phyloP scores from a whole-genome alignment of 2,113 vertebrate genomes.

The Rhipidura dahli region DNA sequence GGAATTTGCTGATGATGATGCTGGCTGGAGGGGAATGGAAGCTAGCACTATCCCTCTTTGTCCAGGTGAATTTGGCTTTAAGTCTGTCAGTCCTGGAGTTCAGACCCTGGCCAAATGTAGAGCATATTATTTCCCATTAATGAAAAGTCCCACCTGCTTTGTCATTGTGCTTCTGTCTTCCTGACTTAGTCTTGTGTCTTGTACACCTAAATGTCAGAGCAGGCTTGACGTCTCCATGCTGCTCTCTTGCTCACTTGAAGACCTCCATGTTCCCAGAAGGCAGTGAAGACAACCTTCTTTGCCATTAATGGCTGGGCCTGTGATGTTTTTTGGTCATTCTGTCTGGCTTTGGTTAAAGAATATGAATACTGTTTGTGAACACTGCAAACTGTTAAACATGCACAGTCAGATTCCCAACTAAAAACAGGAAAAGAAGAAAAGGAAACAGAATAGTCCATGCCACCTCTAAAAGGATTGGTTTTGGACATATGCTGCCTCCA shows the following conservation, averaged over 20 bases:
- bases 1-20: not conserved
- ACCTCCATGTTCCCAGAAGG: accelerated
- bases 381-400: not conserved
- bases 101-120: not conserved
- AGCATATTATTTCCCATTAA: not conserved
- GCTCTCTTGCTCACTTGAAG: not conserved
- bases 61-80: not conserved
- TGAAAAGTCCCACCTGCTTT: not conserved
- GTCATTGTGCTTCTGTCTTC: not conserved
- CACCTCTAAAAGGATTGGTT: not conserved
- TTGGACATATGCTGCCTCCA: not conserved
- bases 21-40: not conserved
- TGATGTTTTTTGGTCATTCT: not conserved
- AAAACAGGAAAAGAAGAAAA: not conserved
- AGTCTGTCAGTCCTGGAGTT: not conserved
- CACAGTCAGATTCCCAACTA: accelerated
- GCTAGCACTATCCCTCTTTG: not conserved
- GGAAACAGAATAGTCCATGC: not conserved
- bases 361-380: accelerated
- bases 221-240: not conserved
- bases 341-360: not conserved
- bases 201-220: not conserved
- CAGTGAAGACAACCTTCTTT: not conserved
- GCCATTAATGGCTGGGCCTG: not conserved
- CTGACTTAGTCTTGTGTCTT: not conserved